Percentiles rank a stretch among this genome's conserved stretches.
Evolutionary conservation across 1,140 invertebrate species (phyloP).

Genomic region (Gryon sp.): DNA sequence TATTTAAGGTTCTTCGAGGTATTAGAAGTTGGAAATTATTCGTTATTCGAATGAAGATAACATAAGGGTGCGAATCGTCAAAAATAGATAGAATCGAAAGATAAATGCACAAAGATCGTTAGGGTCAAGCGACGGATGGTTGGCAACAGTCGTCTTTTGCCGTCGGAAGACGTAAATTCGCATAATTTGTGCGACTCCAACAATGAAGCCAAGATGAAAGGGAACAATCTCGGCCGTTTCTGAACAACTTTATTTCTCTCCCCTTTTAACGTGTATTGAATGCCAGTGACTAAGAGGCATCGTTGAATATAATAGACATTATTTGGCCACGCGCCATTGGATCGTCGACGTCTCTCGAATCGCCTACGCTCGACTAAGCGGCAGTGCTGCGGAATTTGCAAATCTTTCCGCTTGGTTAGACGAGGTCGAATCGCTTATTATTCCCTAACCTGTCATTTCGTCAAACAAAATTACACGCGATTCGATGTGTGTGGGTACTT

Average conservation of each 20-base stretch:
- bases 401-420: conserved; percentile 46
- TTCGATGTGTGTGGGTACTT: conserved; percentile 23
- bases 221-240: conserved; percentile 36
- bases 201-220: conserved; percentile 52
- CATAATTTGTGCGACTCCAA: conserved; percentile 50
- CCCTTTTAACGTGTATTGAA: conserved; percentile 31
- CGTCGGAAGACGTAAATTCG: conserved; percentile 41
- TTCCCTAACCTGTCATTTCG: conserved; percentile 57
- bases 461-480: conserved; percentile 46
- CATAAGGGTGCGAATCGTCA: conserved; percentile 10
- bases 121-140: conserved; percentile 12
- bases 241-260: conserved; percentile 49
- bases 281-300: conserved; percentile 32
- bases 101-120: conserved; percentile 26
- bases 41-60: no score
- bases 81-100: conserved; percentile 14
- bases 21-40: no score
- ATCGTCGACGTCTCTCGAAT: conserved; percentile 30
- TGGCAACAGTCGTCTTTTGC: conserved; percentile 26
- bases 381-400: conserved; percentile 51
- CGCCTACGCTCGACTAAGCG: conserved; percentile 40
- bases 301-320: conserved; percentile 47
- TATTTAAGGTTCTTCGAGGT: no score
- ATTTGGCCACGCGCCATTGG: conserved; percentile 60
- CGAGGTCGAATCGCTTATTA: conserved; percentile 52